phyloP scores from a whole-genome alignment of 2,113 vertebrate genomes.

The Hassar affinis region DNA sequence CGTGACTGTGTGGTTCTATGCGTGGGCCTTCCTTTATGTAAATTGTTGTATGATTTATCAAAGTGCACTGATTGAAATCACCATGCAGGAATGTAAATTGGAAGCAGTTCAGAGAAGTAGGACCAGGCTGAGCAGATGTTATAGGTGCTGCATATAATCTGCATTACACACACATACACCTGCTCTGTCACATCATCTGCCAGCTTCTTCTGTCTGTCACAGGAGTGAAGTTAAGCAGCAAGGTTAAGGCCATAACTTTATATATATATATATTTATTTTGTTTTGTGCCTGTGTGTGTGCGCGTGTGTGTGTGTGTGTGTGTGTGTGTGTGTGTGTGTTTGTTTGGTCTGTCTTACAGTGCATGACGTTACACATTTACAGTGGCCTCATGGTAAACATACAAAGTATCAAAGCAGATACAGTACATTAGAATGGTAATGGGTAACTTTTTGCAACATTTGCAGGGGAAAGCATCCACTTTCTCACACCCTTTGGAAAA shows the following conservation, averaged over 20 bases:
- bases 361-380: not conserved
- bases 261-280: not conserved
- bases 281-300: not conserved
- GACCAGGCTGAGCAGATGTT: conserved; percentile 53
- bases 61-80: conserved; percentile 67
- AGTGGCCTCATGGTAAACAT: conserved; percentile 10
- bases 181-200: conserved; percentile 54
- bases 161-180: conserved; percentile 39
- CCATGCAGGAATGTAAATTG: conserved; percentile 67
- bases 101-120: conserved; percentile 60
- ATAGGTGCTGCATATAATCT: conserved; percentile 53
- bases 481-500: conserved; percentile 17
- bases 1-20: conserved; percentile 58
- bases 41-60: conserved; percentile 63
- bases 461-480: not conserved
- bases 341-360: not conserved
- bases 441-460: not conserved
- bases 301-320: conserved; percentile 2
- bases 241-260: not conserved
- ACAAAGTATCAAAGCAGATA: conserved; percentile 20
- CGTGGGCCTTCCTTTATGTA: conserved; percentile 54
- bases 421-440: conserved; percentile 5
- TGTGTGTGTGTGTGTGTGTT: not conserved
- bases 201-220: not conserved
- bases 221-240: not conserved